Conservation (phyloP, 2,888 invertebrate genomes). For the Hydroisotoma schaefferi region DNA sequence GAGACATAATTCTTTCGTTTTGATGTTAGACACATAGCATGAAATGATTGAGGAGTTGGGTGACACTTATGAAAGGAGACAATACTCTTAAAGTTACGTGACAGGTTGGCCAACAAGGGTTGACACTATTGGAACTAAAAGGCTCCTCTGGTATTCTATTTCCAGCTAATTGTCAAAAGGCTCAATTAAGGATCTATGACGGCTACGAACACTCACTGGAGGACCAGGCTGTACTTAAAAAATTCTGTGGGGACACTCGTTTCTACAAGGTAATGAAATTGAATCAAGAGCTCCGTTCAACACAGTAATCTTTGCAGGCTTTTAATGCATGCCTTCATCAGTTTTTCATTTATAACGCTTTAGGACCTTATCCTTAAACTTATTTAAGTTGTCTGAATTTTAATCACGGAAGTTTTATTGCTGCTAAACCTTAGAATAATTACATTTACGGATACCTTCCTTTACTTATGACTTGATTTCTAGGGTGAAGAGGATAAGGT, state of each 20-base stretch:
- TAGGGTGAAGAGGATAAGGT: constrained; percentile 52
- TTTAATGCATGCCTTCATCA: too few relatives aligned
- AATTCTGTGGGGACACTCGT: constrained; percentile 53
- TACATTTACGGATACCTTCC: too few relatives aligned
- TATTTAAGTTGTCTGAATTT: not conserved
- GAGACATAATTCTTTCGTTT: too few relatives aligned
- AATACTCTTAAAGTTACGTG: constrained; percentile 17
- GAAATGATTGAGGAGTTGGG: constrained; percentile 9
- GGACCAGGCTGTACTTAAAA: constrained; percentile 47
- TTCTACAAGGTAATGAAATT: constrained; percentile 53
- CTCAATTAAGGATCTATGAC: constrained; percentile 53
- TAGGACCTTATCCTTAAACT: not conserved
- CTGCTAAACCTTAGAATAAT: too few relatives aligned
- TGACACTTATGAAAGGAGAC: constrained; percentile 20
- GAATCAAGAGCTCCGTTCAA: too few relatives aligned
- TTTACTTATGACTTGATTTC: not conserved
- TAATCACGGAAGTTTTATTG: not conserved
- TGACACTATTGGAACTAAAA: constrained; percentile 5
- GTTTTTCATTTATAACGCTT: not conserved
- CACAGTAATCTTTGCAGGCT: too few relatives aligned
- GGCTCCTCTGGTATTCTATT: not conserved
- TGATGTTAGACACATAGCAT: not conserved
- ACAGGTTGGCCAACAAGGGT: constrained; percentile 11
- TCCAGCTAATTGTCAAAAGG: constrained; percentile 53
- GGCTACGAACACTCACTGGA: constrained; percentile 50